These are phyloP conservation scores for Sandelia bainsii DNA, from an alignment of 2,797 vertebrate species.

Conservation along the genomic window DNA sequence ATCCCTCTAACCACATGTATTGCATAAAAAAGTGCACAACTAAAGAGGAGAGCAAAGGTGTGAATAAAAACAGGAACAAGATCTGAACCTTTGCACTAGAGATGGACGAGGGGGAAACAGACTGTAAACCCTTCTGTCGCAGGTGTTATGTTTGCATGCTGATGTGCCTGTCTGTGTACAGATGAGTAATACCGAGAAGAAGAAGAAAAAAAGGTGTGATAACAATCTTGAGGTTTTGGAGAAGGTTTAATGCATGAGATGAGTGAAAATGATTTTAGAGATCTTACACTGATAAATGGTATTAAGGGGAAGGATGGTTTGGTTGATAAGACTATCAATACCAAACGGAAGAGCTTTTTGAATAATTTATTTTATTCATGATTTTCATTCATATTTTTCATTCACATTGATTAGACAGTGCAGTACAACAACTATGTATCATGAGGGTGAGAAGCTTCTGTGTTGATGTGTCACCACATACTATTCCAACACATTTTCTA, in stretches of 20 bases:
- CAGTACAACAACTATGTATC: background rate
- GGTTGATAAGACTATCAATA: background rate
- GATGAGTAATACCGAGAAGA: background rate
- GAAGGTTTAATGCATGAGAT: background rate
- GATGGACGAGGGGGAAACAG: conserved; percentile 27
- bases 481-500: background rate
- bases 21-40: conserved; percentile 25
- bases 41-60: conserved; percentile 58
- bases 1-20: conserved; percentile 5
- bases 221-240: conserved; percentile 34
- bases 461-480: background rate
- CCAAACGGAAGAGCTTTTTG: background rate
- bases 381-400: background rate
- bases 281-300: conserved; percentile 48
- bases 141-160: conserved; percentile 56
- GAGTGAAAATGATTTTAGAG: conserved; percentile 11
- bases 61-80: conserved; percentile 72
- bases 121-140: conserved; percentile 5
- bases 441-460: background rate
- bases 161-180: background rate
- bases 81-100: background rate
- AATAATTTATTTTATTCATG: conserved; percentile 13
- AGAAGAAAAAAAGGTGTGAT: conserved; percentile 43
- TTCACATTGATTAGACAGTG: background rate
- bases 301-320: background rate